Evolutionary conservation across 2,113 vertebrate species (phyloP).

Genomic region (Pseudonaja textilis): DNA sequence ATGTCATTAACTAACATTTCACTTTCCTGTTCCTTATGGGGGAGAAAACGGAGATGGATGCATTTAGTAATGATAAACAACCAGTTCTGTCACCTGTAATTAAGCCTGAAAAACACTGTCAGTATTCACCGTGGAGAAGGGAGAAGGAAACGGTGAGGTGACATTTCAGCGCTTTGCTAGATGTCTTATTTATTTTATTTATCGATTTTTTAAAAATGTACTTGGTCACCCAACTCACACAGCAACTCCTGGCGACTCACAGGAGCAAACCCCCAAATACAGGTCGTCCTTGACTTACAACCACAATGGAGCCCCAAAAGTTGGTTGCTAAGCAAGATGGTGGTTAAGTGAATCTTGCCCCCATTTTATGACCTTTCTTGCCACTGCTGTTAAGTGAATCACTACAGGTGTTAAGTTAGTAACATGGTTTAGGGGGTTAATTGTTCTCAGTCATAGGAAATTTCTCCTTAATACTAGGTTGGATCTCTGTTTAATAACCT

Average conservation of each 20-base stretch:
- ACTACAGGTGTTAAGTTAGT: too few relatives aligned
- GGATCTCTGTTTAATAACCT: too few relatives aligned
- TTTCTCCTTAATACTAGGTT: too few relatives aligned
- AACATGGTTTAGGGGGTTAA: too few relatives aligned
- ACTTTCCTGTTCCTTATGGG: constrained; percentile 29
- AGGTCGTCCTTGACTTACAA: too few relatives aligned
- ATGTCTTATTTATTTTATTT: background rate
- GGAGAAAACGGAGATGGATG: constrained; percentile 50
- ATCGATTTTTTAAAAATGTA: background rate
- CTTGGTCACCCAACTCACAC: background rate
- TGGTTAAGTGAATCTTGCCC: too few relatives aligned
- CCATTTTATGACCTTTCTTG: too few relatives aligned
- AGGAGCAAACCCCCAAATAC: background rate
- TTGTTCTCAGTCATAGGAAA: too few relatives aligned
- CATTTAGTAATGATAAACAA: constrained; percentile 47
- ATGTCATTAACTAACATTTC: constrained; percentile 50
- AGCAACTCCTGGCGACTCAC: background rate
- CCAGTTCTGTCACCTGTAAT: constrained; percentile 35
- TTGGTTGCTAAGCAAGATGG: too few relatives aligned
- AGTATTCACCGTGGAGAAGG: constrained; percentile 16
- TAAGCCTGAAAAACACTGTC: constrained; percentile 36
- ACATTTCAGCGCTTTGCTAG: constrained; percentile 20
- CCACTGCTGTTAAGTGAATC: too few relatives aligned
- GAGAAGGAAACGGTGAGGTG: constrained; percentile 15
- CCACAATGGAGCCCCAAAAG: too few relatives aligned